phyloP scores from a whole-genome alignment of 2,113 vertebrate genomes.

The Cololabis saira region DNA sequence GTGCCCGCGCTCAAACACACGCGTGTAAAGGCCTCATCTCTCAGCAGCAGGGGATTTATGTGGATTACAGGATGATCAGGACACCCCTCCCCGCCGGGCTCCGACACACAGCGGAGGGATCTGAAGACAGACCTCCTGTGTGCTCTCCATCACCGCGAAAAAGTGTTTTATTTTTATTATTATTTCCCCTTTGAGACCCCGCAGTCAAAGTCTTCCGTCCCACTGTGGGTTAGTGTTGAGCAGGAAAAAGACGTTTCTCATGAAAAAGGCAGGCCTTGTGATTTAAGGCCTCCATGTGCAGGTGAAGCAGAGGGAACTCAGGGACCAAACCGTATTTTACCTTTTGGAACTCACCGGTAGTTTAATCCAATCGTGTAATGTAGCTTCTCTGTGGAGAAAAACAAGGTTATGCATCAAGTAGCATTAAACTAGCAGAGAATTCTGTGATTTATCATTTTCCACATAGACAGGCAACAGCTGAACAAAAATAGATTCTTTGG shows the following conservation, averaged over 20 bases:
- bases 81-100: constrained; percentile 53
- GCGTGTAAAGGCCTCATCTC: constrained; percentile 58
- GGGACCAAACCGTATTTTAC: constrained; percentile 31
- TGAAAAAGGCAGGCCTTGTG: constrained; percentile 51
- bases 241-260: constrained; percentile 68
- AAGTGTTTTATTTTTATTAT: constrained; percentile 61
- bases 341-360: constrained; percentile 19
- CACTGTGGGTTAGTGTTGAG: constrained; percentile 22
- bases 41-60: constrained; percentile 78
- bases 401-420: background rate
- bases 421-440: too few species aligned
- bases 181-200: constrained; percentile 31
- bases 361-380: constrained; percentile 42
- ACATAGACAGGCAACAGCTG: too few species aligned
- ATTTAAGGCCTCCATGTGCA: constrained; percentile 40
- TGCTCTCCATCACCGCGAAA: constrained; percentile 39
- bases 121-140: constrained; percentile 70
- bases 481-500: too few species aligned
- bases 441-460: too few species aligned
- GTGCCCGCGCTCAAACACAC: constrained; percentile 36
- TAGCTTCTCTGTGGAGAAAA: constrained; percentile 23
- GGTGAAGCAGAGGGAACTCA: constrained; percentile 47
- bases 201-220: constrained; percentile 39
- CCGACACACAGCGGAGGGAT: constrained; percentile 43
- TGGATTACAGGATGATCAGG: constrained; percentile 81